Evolutionary conservation across 1,140 invertebrate species (phyloP), one percentile per base, ranked within the genome.

Genomic region (Druon quercuslanigerum): DNA sequence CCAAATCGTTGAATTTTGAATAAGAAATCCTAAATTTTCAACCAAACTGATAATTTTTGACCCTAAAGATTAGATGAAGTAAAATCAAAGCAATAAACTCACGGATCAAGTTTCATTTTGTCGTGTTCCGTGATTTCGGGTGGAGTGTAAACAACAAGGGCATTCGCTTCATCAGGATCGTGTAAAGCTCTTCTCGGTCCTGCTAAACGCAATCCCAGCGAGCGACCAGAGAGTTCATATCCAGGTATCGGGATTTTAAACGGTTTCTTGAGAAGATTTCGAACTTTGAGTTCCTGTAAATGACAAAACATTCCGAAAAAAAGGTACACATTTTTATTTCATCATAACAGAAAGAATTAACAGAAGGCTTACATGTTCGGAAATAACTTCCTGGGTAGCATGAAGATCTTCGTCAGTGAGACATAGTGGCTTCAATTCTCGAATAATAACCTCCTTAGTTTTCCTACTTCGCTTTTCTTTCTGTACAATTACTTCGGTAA

Each of bases 221-320:
- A 93, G 86, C 95, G 93, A 85, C 94, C 94, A 50, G 94, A 94
- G 1, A 94, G 92, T 54, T 95, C 92, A 92, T 99, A 99, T 85
- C 98, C 98, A 16, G 96, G 94, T 78, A 99, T 96, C 7, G 99
- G 98, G 70, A 99, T 96, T 92, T 97, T 97, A 87, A 99, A 99
- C 8, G 98, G 97, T 86, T 95, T 96, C n/a, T 93, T 95, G 1
- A 99, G 87, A 79, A 98, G 94, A 83, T 95, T 95, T 77, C 94
- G 94, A 76, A 99, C 98, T 16, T 96, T 90, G 66, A 92, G 92
- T 91, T 97, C 96, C 94, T 97, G 89, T 52, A 91, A 86, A 76
- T 74, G 71, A 83, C 77, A 33, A 76, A 51, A 17, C 60, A 81
- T 72, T 72, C n/a, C 60, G n/a, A n/a, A n/a, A 73, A 71, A 13